phyloP scores from a whole-genome alignment of 2,113 vertebrate species.

The Dasyurus viverrinus region DNA sequence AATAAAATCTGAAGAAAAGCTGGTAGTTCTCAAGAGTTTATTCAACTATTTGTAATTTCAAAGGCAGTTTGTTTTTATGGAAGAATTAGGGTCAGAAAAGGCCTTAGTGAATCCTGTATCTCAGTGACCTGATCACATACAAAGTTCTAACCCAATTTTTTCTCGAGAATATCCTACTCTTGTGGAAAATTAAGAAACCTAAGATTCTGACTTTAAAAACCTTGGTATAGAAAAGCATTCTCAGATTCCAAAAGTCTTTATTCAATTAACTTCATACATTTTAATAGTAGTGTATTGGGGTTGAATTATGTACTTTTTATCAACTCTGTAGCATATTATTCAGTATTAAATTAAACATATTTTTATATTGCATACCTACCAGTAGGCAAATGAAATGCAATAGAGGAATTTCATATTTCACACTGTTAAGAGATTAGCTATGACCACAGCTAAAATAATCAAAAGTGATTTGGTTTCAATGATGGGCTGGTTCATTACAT shows the following conservation, averaged over 20 bases:
- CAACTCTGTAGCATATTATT: not conserved
- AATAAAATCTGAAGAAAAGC: slow-evolving; percentile 39
- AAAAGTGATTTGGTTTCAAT: slow-evolving; percentile 38
- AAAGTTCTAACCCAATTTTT: not conserved
- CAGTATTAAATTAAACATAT: not conserved
- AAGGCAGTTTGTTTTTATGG: slow-evolving; percentile 40
- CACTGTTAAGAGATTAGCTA: slow-evolving; percentile 21
- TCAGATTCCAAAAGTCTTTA: slow-evolving; percentile 28
- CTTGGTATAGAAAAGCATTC: not conserved
- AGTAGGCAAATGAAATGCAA: slow-evolving; percentile 20
- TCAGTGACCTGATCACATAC: slow-evolving; percentile 17
- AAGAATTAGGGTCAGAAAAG: slow-evolving; percentile 37
- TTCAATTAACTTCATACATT: slow-evolving; percentile 46
- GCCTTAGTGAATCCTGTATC: slow-evolving; percentile 1
- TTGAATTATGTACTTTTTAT: not conserved
- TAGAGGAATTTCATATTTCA: slow-evolving; percentile 41
- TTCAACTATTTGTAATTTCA: slow-evolving; percentile 34
- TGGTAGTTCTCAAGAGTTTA: not conserved
- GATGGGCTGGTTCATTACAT: not conserved
- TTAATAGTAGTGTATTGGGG: slow-evolving; percentile 33
- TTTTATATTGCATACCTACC: slow-evolving; percentile 37
- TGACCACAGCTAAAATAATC: not conserved
- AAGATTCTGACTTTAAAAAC: slow-evolving; percentile 35
- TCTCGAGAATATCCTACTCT: slow-evolving; percentile 31
- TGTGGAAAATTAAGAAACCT: slow-evolving; percentile 45